Evolutionary conservation across 2,113 vertebrate genomes (phyloP).

Genomic region (Natator depressus): DNA sequence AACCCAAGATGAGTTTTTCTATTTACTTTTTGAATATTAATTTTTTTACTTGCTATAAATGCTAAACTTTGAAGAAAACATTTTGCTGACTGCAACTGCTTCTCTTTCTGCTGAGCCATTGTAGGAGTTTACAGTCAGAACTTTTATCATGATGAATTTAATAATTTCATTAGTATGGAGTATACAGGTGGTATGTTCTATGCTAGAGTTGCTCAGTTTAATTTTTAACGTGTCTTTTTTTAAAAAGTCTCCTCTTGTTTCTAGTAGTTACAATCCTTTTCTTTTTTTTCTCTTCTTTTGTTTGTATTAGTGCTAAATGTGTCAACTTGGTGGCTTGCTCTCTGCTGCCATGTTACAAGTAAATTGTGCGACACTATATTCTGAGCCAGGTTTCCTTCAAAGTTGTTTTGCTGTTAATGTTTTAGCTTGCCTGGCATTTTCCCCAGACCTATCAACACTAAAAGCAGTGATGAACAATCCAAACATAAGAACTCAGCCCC

Average conservation of each 20-base stretch:
- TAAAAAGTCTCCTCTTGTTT: neutral
- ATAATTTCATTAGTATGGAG: conserved; percentile 50
- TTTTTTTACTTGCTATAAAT: neutral
- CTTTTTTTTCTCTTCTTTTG: neutral
- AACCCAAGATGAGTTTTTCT: neutral
- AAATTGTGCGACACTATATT: conserved; percentile 16
- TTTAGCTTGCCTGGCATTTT: conserved; percentile 67
- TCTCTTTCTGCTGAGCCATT: conserved; percentile 43
- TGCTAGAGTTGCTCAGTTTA: conserved; percentile 21
- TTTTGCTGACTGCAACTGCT: conserved; percentile 36
- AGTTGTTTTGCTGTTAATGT: conserved; percentile 51
- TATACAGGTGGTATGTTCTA: conserved; percentile 38
- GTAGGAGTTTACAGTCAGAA: conserved; percentile 42
- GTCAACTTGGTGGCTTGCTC: neutral
- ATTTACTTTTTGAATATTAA: neutral
- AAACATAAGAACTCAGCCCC: conserved; percentile 37
- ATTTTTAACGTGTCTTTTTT: neutral
- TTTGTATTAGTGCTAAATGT: conserved; percentile 1
- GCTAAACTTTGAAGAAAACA: neutral
- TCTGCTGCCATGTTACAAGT: conserved; percentile 17
- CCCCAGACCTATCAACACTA: conserved; percentile 69
- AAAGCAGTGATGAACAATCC: conserved; percentile 65
- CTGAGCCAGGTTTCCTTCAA: conserved; percentile 54
- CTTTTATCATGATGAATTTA: conserved; percentile 52
- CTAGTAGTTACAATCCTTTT: neutral